Base-by-base conservation (phyloP, 64 coral and sea anemone species). In the Dendrophyllia cribrosa region DNA sequence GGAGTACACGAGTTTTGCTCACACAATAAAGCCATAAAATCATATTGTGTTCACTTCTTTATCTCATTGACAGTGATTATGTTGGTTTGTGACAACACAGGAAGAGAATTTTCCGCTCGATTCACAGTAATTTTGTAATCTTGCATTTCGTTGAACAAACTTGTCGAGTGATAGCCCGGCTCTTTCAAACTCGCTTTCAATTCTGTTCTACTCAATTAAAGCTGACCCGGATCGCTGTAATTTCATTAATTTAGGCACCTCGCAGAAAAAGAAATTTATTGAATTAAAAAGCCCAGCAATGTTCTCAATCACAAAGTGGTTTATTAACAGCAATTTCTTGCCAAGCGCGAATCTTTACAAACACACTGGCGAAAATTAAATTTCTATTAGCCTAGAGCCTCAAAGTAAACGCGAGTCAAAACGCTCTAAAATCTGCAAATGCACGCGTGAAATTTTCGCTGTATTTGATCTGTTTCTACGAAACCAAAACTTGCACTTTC, bases 231-330 rank as follows among this genome's bases (percentile, higher is more conserved):
- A 47, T 94, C 72, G 81, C 76, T 89, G 66, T 94, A 89, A 89
- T 94, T 94, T 94, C 79, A 94, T 94, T 88, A 94, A 94, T 89
- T 94, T 77, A 81, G 88, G 76, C 92, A 87, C 87, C 87, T 84
- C 80, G 45, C 80, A 84, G 43, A 51, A 84, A 64, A 15, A 67
- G 61, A 67, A 82, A 83, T 87, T 94, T 72, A 94, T 88, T 89
- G 92, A 94, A 89, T 88, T 94, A 89, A 93, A 93, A 84, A 94
- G 77, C 82, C 77, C 50, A 43, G 92, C 68, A 66, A 89, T 59
- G 68, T 89, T 67, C 92, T 94, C 77, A 61, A 75, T 89, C 80
- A 68, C 79, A 94, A 94, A 89, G 79, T 94, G 88, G 87, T 88
- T 94, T 89, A 94, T 94, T 94, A 94, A 89, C 83, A 74, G 87